phyloP scores from a whole-genome alignment of 2,888 invertebrate genomes.

The Eledone cirrhosa region DNA sequence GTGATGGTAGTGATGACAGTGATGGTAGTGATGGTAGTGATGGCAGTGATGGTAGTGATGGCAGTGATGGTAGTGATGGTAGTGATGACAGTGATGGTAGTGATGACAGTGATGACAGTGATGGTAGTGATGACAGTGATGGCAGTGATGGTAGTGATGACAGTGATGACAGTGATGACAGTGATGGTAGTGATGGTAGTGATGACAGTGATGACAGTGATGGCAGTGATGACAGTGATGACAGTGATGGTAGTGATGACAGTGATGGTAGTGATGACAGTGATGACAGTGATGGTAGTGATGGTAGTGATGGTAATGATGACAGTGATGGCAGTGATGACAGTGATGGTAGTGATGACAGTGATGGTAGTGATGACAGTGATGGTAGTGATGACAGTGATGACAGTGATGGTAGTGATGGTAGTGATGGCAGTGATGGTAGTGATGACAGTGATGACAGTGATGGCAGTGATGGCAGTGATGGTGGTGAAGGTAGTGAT shows the following conservation, averaged over 20 bases:
- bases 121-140: neutral
- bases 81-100: slow-evolving; percentile 31
- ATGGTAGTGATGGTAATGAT: neutral
- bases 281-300: neutral
- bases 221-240: slow-evolving; percentile 29
- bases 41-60: neutral
- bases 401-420: slow-evolving; percentile 12
- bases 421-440: neutral
- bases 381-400: slow-evolving; percentile 19
- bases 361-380: slow-evolving; percentile 7
- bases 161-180: slow-evolving; percentile 22
- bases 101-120: slow-evolving; percentile 30
- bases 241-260: slow-evolving; percentile 21
- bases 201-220: slow-evolving; percentile 27
- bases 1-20: slow-evolving; percentile 18
- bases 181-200: slow-evolving; percentile 29
- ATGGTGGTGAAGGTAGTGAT: neutral
- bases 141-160: neutral
- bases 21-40: slow-evolving; percentile 1
- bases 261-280: slow-evolving; percentile 23
- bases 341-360: slow-evolving; percentile 19
- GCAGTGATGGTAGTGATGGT: slow-evolving; percentile 26
- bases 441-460: neutral
- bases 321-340: neutral
- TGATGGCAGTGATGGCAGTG: slow-evolving; percentile 9